phyloP scores from a whole-genome alignment of 2,797 vertebrate genomes.

The Myotis planiceps region DNA sequence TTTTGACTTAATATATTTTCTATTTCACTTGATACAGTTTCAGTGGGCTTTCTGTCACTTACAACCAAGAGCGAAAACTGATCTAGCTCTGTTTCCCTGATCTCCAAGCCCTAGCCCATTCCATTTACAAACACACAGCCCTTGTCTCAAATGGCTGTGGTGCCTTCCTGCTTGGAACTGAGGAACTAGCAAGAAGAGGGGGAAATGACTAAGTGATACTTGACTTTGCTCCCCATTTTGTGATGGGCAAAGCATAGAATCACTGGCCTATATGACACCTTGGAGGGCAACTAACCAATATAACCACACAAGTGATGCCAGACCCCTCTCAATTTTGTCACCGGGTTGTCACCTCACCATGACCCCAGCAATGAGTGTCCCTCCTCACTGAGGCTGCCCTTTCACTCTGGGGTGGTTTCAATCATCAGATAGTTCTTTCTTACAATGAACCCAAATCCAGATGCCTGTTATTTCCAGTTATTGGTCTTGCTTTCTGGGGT shows the following conservation, averaged over 20 bases:
- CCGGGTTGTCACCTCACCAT: background rate
- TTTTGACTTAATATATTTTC: background rate
- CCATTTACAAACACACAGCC: background rate
- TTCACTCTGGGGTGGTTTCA: background rate
- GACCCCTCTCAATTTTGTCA: background rate
- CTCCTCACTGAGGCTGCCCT: background rate
- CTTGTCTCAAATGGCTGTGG: background rate
- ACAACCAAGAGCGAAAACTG: background rate
- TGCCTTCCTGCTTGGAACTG: background rate
- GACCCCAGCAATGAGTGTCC: background rate
- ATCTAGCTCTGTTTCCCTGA: background rate
- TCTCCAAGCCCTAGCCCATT: background rate
- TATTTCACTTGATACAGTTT: constrained; percentile 3
- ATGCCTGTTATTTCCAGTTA: background rate
- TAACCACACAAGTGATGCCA: background rate
- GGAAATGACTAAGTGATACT: background rate
- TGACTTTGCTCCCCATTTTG: background rate
- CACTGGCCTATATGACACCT: background rate
- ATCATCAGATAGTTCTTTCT: background rate
- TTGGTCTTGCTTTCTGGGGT: background rate
- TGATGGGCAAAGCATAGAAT: background rate
- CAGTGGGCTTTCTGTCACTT: constrained; percentile 22
- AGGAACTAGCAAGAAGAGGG: background rate
- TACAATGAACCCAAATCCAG: background rate
- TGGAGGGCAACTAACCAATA: background rate